Evolutionary conservation across 2,888 invertebrate species (phyloP), one percentile per base, ranked within the genome.

Genomic region (Spodoptera littoralis): DNA sequence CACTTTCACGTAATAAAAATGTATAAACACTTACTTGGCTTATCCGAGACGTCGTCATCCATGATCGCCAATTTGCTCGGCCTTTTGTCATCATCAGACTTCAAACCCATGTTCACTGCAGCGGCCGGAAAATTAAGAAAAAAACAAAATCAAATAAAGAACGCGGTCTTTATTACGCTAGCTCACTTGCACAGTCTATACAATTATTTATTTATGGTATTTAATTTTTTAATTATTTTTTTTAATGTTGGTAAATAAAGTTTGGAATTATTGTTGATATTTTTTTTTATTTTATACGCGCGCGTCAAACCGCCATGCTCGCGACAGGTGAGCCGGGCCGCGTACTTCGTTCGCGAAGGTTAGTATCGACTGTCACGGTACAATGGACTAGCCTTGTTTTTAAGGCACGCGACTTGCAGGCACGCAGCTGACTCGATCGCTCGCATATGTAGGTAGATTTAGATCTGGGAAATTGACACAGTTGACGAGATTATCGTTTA

Each of bases 31-130:
- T 93, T 73, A 95, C 95, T 83, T 91, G 93, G 92, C 60, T 81
- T 80, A 76, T 90, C 89, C 22, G 91, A 88, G 54, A 82, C 75
- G 49, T 93, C 93, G 70, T 94, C 94, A 82, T 95, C 94, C 92
- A 95, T 94, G 79, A 95, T 95, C 73, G 94, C 94, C 88, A 95
- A 77, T 81, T 94, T 95, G 88, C 95, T 95, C 45, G 94, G 94
- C 82, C 92, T 85, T 79, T 92, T 94, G 75, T 92, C 91, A 79
- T 93, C 94, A 75, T 94, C 94, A 57, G 88, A 82, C 78, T 89
- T 94, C 83, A 95, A 88, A 85, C 94, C 94, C 94, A 94, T 94
- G 87, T 86, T 91, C 92, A 92, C 93, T 84, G 84, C 56, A 65
- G 65, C 30, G 59, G 47, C 6, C 49, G 75, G 60, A 78, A 64